Conservation (phyloP, 2,113 vertebrate genomes). For the Pampusana beccarii region DNA sequence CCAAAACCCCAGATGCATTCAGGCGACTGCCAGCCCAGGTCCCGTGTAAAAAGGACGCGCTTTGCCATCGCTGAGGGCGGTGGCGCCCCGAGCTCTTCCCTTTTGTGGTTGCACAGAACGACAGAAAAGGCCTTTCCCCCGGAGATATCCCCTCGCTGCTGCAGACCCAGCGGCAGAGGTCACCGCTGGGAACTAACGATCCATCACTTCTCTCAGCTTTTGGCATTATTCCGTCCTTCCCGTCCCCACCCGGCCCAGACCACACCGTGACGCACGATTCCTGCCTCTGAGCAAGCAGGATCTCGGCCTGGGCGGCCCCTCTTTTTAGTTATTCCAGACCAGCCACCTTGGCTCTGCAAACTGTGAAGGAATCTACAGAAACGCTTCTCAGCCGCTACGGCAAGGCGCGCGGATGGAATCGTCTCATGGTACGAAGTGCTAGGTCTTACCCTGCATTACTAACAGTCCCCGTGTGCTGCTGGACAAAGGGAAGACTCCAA, state of each 20-base stretch:
- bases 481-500: not conserved
- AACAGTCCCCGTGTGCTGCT: not conserved
- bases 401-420: rapidly evolving
- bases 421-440: rapidly evolving
- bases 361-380: not conserved
- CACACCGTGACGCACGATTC: rapidly evolving
- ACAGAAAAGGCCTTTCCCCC: not conserved
- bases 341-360: not conserved
- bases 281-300: not conserved
- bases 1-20: not conserved
- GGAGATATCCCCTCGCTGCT: not conserved
- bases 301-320: not conserved
- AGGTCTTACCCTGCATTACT: not conserved
- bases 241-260: not conserved
- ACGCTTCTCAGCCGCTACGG: rapidly evolving
- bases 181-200: not conserved
- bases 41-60: rapidly evolving
- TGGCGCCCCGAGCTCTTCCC: not conserved
- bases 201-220: not conserved
- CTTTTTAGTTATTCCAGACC: not conserved
- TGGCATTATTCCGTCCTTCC: not conserved
- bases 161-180: not conserved
- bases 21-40: rapidly evolving
- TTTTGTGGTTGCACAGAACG: not conserved
- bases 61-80: not conserved